Evolutionary conservation across 92 coral and sea anemone species (phyloP), one percentile per base, ranked within the genome.

Genomic region (Heliopora coerulea): DNA sequence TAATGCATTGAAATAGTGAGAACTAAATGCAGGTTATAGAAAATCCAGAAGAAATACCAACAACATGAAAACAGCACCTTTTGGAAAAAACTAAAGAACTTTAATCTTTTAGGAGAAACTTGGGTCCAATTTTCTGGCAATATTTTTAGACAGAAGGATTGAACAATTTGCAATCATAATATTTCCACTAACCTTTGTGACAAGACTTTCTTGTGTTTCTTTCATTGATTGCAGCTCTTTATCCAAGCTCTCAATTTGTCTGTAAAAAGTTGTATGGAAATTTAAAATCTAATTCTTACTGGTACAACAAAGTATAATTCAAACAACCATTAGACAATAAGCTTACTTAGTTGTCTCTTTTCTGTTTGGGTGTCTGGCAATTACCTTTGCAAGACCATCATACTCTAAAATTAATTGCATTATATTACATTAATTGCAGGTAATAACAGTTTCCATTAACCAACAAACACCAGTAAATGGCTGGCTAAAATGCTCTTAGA

Each of bases 351-450:
- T 82, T 4, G 98, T 93, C 68, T 93, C 98, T 73, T 93, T 91
- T 80, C 98, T 89, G 65, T 93, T 90, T 58, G 98, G 98, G 27
- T 90, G 96, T 62, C 87, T 83, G 33, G 88, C 86, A 33, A 93
- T 93, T 6, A 88, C 91, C 59, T 90, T 88, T 54, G 98, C 98
- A 69, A 93, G 88, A 27, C 96, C 90, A 83, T 93, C 98, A 59
- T 93, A 93, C 79, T 93, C 98, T 93, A 72, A 40, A 86, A 41
- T 3, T 17, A 39, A 54, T 17, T 5, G 58, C 6, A 50, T n/a
- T 8, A 29, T 6, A 23, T 56, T 14, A n/a, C 1, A n/a, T n/a
- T n/a, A 17, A 23, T 21, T 2, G 1, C 18, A 34, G 54, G 33
- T 15, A 19, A 27, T 8, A 30, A 37, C 20, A 25, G 12, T 65